Conservation (phyloP, 2,888 invertebrate genomes). For the Nebria salina region DNA sequence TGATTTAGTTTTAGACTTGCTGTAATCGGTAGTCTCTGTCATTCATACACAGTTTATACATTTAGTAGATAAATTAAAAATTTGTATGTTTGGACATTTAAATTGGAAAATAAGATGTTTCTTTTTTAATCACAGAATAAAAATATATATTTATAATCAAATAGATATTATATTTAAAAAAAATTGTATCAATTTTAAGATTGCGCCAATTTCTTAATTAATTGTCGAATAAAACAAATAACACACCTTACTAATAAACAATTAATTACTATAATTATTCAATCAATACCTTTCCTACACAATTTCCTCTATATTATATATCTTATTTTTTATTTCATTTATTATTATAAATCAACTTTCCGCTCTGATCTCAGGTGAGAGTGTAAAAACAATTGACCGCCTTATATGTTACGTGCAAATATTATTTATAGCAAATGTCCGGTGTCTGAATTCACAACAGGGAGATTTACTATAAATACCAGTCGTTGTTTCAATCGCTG, state of each 20-base stretch:
- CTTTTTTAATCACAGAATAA: no score
- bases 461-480: conserved; percentile 13
- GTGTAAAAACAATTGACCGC: conserved; percentile 20
- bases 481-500: neutral
- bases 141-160: no score
- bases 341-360: neutral
- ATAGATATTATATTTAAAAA: no score
- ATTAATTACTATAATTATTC: neutral
- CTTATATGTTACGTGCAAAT: conserved; percentile 24
- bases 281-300: neutral
- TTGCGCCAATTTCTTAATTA: no score
- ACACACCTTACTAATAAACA: neutral
- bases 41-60: no score
- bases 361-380: neutral
- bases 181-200: no score
- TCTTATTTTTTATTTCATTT: neutral
- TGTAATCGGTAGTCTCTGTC: no score
- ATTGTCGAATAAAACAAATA: neutral
- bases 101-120: no score
- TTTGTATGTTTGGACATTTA: no score
- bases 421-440: conserved; percentile 26
- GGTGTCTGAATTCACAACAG: neutral
- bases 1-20: no score
- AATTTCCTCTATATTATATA: neutral
- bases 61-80: no score